Evolutionary conservation across 2,113 vertebrate species (phyloP).

Genomic region (Pardalotus punctatus): DNA sequence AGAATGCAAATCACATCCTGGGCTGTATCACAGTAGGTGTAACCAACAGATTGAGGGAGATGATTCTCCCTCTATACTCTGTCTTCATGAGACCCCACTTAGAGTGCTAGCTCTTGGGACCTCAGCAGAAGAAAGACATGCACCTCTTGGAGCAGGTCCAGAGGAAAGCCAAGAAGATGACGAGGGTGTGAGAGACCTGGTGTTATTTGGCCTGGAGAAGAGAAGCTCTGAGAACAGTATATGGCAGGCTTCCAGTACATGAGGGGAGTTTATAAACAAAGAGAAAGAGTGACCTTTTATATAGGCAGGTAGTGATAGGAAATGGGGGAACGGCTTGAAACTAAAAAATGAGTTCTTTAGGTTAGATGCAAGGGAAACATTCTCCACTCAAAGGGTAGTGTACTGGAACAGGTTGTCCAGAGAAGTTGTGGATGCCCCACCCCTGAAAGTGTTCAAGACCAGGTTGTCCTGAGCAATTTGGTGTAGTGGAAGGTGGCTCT

Average conservation of each 20-base stretch:
- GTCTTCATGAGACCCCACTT: background rate
- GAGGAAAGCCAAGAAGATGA: background rate
- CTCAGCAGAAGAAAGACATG: background rate
- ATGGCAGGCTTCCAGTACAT: background rate
- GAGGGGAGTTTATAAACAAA: background rate
- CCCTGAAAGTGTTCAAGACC: background rate
- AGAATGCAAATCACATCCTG: background rate
- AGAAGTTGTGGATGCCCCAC: background rate
- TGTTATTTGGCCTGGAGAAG: background rate
- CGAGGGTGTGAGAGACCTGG: too few relatives aligned
- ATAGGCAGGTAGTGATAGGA: background rate
- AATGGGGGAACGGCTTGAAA: background rate
- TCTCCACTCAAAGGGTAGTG: too few relatives aligned
- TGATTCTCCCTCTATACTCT: too few relatives aligned
- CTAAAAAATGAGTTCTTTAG: rapidly evolving
- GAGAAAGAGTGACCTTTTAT: background rate
- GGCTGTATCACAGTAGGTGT: background rate
- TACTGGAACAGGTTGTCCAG: background rate
- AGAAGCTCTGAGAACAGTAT: background rate
- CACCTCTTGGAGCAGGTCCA: background rate
- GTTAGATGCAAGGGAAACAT: background rate
- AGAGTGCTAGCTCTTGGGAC: background rate
- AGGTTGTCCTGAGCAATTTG: background rate
- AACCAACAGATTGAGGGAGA: background rate
- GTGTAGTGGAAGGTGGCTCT: background rate